Percentiles rank a stretch among this genome's conserved stretches.
These are phyloP conservation scores for Coturnix japonica DNA, from an alignment of 2,113 vertebrate species.

Conservation along the genomic window DNA sequence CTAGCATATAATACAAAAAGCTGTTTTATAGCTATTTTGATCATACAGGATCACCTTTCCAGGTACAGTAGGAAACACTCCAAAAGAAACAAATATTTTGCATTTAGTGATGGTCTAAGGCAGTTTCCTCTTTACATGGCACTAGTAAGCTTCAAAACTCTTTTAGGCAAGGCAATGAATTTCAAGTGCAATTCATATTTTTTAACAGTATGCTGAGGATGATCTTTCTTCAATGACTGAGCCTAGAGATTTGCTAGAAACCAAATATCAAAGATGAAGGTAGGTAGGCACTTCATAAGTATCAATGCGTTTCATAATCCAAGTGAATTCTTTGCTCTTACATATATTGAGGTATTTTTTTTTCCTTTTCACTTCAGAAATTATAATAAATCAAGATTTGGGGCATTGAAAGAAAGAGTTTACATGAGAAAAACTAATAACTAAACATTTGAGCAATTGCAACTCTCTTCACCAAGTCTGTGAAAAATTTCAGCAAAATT, in stretches of 20 bases:
- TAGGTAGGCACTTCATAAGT: neutral
- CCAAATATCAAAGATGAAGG: neutral
- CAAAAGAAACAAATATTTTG: conserved; percentile 4
- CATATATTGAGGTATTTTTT: neutral
- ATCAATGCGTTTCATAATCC: neutral
- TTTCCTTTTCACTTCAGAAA: neutral
- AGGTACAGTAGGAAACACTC: neutral
- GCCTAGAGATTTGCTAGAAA: conserved; percentile 5
- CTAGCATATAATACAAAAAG: neutral
- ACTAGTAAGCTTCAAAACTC: neutral
- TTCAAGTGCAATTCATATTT: conserved; percentile 12
- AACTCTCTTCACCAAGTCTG: neutral
- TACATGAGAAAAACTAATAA: neutral
- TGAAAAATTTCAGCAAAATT: neutral
- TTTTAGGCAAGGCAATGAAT: conserved; percentile 30
- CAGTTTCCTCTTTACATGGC: conserved; percentile 49
- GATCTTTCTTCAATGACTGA: conserved; percentile 18
- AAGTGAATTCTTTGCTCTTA: conserved; percentile 5
- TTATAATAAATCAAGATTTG: neutral
- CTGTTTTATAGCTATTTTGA: neutral
- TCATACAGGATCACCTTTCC: neutral
- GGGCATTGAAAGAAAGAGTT: neutral
- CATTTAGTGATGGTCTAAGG: conserved; percentile 34
- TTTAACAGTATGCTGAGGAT: conserved; percentile 1
- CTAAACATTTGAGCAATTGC: neutral